A percentile compares a stretch with the other conserved stretches of the same genome.
phyloP scores from a whole-genome alignment of 2,113 vertebrate species.

The Emydocephalus ijimae region DNA sequence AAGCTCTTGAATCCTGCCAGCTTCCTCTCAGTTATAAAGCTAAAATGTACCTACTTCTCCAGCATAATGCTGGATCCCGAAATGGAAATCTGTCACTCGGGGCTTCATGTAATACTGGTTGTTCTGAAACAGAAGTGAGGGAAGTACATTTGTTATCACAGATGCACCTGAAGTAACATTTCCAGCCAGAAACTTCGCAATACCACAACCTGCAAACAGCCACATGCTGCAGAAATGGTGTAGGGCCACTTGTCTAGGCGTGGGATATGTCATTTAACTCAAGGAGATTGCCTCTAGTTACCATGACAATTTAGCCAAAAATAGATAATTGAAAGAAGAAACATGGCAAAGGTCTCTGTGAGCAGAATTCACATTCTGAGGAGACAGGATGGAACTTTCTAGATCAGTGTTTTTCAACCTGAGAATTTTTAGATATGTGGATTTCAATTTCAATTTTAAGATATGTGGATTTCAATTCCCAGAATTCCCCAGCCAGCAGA shows the following conservation, averaged over 20 bases:
- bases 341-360: background rate
- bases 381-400: background rate
- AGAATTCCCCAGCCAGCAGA: background rate
- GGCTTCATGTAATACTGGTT: slow-evolving; percentile 88
- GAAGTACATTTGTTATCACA: background rate
- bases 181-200: background rate
- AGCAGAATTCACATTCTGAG: background rate
- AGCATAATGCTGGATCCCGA: slow-evolving; percentile 90
- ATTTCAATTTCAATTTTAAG: background rate
- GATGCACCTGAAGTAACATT: background rate
- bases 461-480: background rate
- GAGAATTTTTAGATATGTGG: background rate
- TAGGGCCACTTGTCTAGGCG: background rate
- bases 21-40: background rate
- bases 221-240: background rate
- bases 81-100: slow-evolving; percentile 86
- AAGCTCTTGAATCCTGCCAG: background rate
- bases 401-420: background rate
- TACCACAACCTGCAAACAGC: background rate
- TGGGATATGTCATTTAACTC: background rate
- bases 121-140: slow-evolving; percentile 66
- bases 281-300: background rate
- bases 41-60: slow-evolving; percentile 78
- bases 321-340: background rate
- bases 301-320: background rate